Percentiles rank a stretch among this genome's conserved stretches.
Conservation (phyloP, 92 coral and sea anemone species). For the Paragorgia papillata region DNA sequence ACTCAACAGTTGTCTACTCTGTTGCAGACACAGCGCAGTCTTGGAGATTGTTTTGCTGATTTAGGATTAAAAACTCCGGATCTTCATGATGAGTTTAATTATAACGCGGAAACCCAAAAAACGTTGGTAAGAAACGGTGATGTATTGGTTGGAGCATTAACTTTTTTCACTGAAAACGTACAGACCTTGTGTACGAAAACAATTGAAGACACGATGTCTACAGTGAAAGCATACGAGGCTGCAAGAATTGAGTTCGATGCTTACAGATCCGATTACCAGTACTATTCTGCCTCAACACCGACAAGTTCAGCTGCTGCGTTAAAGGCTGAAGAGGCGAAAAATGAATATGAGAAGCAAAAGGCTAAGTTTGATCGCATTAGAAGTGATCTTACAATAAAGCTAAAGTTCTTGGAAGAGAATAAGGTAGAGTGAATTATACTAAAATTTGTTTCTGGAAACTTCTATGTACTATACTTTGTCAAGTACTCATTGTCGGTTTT, state of each 20-base stretch:
- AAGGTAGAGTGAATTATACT: conserved; percentile 68
- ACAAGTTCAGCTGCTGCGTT: conserved; percentile 73
- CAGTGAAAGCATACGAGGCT: conserved; percentile 90
- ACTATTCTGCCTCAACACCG: conserved; percentile 61
- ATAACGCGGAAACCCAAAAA: conserved; percentile 89
- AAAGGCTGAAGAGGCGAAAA: conserved; percentile 81
- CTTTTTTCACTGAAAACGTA: conserved; percentile 86
- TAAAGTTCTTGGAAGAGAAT: conserved; percentile 94
- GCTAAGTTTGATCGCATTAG: conserved; percentile 87
- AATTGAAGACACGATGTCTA: conserved; percentile 93
- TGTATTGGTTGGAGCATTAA: conserved; percentile 87
- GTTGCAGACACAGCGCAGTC: conserved; percentile 84
- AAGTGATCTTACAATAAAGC: conserved; percentile 83
- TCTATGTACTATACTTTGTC: too few relatives aligned
- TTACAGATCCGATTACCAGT: conserved; percentile 90
- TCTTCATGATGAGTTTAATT: conserved; percentile 89
- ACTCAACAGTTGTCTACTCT: conserved; percentile 79
- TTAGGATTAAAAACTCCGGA: conserved; percentile 97
- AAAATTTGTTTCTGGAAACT: too few relatives aligned
- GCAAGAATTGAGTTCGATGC: conserved; percentile 99
- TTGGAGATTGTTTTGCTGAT: conserved; percentile 86
- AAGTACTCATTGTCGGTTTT: too few relatives aligned
- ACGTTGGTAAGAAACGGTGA: conserved; percentile 93
- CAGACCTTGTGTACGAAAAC: conserved; percentile 92
- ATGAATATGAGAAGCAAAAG: conserved; percentile 84